Evolutionary conservation across 2,797 vertebrate species (phyloP), one percentile per base, ranked within the genome.

Genomic region (Tokudaia muenninki): DNA sequence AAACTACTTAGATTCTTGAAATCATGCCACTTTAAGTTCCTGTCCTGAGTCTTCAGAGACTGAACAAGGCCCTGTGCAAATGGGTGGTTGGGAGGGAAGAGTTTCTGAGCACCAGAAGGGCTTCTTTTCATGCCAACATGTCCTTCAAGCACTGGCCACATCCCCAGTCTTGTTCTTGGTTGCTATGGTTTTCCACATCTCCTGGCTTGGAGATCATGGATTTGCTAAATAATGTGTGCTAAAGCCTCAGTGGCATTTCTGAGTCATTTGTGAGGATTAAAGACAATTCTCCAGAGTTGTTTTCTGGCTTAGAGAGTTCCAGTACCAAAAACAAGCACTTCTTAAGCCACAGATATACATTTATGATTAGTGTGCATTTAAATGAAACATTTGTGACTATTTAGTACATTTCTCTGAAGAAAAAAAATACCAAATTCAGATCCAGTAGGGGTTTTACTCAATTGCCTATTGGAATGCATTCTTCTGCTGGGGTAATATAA

Each of bases 311-410:
- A 59, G 61, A 95, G 72, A 91, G 41, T 83, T 95, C 12, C 65
- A 87, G 26, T 70, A 52, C 59, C 34, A 4, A 24, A 92, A 95
- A 72, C 63, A 67, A 72, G 24, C 70, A 81, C 84, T 95, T 90
- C 89, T 94, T 93, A 96, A 95, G 80, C 63, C 47, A 81, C 1
- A 22, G 72, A 93, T 92, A 95, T 61, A 94, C 89, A 96, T 95
- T 93, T 93, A 95, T 86, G 87, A 96, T 95, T 82, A 95, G 96
- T 90, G 97, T 96, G 94, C 74, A 90, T 97, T 97, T 97, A 96
- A 95, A 98, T 98, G 95, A 98, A 98, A 98, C 98, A 98, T 98
- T 98, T 97, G 98, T 98, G 98, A 97, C 92, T 79, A 96, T 97
- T 95, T 96, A 94, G 91, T 95, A 87, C 50, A 95, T 96, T 98